Evolutionary conservation across 2,113 vertebrate species (phyloP).

Genomic region (Diadophis punctatus): DNA sequence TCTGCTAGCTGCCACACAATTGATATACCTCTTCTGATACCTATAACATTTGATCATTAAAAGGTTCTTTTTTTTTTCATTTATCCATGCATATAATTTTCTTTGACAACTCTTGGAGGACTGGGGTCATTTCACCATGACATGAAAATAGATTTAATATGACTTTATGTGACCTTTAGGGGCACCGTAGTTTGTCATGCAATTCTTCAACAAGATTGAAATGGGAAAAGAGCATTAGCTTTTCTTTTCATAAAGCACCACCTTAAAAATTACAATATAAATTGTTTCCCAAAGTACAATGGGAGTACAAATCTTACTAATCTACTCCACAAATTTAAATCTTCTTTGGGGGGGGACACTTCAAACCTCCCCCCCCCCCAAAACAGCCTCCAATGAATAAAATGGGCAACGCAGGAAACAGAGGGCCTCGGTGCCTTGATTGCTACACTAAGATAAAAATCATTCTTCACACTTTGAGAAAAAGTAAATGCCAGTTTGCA

Average conservation of each 20-base stretch:
- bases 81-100: conserved; percentile 52
- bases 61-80: conserved; percentile 33
- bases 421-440: conserved; percentile 44
- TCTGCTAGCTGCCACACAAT: conserved; percentile 9
- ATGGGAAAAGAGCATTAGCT: conserved; percentile 29
- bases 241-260: conserved; percentile 42
- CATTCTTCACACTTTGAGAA: conserved; percentile 65
- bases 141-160: conserved; percentile 64
- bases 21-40: conserved; percentile 12
- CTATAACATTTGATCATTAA: conserved; percentile 46
- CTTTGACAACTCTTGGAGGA: conserved; percentile 53
- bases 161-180: conserved; percentile 48
- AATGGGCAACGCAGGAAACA: conserved; percentile 48
- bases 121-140: conserved; percentile 57
- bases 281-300: conserved; percentile 48
- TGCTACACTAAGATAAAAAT: conserved; percentile 65
- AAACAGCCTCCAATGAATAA: conserved; percentile 27
- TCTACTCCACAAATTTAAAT: conserved; percentile 54
- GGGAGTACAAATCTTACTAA: conserved; percentile 52
- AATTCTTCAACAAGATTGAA: conserved; percentile 49
- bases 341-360: conserved; percentile 42
- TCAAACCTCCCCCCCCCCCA: not conserved
- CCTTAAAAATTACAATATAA: conserved; percentile 20
- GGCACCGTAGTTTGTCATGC: conserved; percentile 54
- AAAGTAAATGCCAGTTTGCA: conserved; percentile 73